Conservation (phyloP, 2,797 vertebrate species). For the Sphenopsis melanotis region DNA sequence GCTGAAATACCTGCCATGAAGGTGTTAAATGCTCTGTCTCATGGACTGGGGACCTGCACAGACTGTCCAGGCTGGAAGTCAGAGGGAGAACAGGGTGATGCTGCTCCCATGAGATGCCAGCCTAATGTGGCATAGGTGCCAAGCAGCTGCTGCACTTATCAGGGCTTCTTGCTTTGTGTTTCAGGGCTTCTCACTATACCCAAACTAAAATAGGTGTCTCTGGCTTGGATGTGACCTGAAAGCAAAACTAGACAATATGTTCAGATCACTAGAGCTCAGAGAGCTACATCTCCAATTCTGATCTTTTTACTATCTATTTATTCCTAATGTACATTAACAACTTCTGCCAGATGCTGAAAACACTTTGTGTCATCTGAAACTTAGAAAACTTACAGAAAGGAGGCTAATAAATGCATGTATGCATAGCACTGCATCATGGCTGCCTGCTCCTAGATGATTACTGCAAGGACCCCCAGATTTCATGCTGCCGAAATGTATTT, state of each 20-base stretch:
- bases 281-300: neutral
- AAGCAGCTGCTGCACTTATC: neutral
- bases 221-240: neutral
- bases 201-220: neutral
- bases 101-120: neutral
- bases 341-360: neutral
- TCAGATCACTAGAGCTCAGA: neutral
- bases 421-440: neutral
- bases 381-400: neutral
- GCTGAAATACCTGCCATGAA: neutral
- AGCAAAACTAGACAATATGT: neutral
- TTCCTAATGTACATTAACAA: neutral
- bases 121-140: neutral
- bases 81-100: neutral
- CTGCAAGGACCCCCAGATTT: neutral
- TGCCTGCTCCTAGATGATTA: neutral
- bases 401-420: neutral
- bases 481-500: conserved; percentile 45
- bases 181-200: neutral
- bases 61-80: neutral
- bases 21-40: fast-evolving
- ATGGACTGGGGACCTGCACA: neutral
- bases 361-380: neutral
- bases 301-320: neutral
- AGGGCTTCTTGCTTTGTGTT: neutral